These are phyloP conservation scores for Troides aeacus DNA, from an alignment of 2,888 invertebrate species.

Conservation along the genomic window DNA sequence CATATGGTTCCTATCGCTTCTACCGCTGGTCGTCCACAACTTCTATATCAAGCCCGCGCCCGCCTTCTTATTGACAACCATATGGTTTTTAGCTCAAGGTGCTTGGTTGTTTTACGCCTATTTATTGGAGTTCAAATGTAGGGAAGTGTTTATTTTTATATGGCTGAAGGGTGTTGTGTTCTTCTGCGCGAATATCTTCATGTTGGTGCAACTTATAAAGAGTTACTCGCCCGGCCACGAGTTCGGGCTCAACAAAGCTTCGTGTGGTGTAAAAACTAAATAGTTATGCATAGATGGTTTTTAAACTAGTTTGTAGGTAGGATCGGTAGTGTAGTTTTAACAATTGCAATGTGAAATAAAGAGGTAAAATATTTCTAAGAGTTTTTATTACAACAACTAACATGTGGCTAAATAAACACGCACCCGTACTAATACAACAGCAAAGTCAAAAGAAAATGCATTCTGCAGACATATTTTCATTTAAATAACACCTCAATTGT, in stretches of 20 bases:
- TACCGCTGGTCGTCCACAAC: slow-evolving; percentile 89
- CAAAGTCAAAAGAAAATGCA: slow-evolving; percentile 38
- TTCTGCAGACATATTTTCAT: slow-evolving; percentile 21
- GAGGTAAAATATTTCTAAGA: slow-evolving; percentile 17
- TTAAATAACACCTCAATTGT: not conserved
- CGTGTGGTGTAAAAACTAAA: slow-evolving; percentile 30
- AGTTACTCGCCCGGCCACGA: slow-evolving; percentile 59
- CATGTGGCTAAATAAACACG: slow-evolving; percentile 41
- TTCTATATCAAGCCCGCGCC: slow-evolving; percentile 78
- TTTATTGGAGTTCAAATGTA: slow-evolving; percentile 92
- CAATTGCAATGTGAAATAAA: not conserved
- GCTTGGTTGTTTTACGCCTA: slow-evolving; percentile 96
- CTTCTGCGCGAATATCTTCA: slow-evolving; percentile 88
- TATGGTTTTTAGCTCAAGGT: slow-evolving; percentile 87
- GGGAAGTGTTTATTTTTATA: slow-evolving; percentile 89
- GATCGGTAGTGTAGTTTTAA: not conserved
- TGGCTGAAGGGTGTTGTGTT: slow-evolving; percentile 93
- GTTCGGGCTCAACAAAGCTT: slow-evolving; percentile 46
- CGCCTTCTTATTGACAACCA: slow-evolving; percentile 69
- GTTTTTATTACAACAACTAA: slow-evolving; percentile 56
- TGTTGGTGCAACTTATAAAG: slow-evolving; percentile 80
- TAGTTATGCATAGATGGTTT: slow-evolving; percentile 13
- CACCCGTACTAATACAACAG: slow-evolving; percentile 49
- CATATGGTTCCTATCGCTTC: slow-evolving; percentile 94
- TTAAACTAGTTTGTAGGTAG: slow-evolving; percentile 11